phyloP scores from a whole-genome alignment of 2,888 invertebrate species.

The Zootermopsis nevadensis region DNA sequence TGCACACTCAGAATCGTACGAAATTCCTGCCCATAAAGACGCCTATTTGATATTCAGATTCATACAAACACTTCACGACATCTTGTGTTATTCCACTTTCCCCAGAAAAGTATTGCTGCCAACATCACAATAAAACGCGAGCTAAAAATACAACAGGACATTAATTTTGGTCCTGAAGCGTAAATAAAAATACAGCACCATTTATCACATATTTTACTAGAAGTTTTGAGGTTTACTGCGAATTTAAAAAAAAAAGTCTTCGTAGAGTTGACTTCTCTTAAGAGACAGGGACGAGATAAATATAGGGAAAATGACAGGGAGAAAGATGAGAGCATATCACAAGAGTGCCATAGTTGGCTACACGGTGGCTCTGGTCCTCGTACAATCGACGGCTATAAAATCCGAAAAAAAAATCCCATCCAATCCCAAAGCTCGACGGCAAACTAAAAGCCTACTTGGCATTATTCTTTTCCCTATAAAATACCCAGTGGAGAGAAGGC shows the following conservation, averaged over 20 bases:
- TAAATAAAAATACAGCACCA: neutral
- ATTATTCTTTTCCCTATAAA: conserved; percentile 41
- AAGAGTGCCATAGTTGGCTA: neutral
- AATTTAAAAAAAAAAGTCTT: conserved; percentile 24
- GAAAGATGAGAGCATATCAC: neutral
- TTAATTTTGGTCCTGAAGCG: neutral
- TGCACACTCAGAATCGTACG: too few species aligned
- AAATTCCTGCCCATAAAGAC: neutral
- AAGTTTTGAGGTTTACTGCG: conserved; percentile 21
- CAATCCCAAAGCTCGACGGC: conserved; percentile 18
- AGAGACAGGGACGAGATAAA: neutral
- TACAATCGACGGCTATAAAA: conserved; percentile 30
- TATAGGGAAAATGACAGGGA: neutral
- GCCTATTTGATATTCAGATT: neutral
- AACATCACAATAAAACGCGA: neutral
- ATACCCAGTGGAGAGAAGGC: conserved; percentile 15
- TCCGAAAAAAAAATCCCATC: neutral
- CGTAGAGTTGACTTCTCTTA: conserved; percentile 23
- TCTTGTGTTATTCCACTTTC: neutral
- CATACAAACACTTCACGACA: neutral
- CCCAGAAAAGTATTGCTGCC: neutral
- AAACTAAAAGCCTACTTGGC: neutral
- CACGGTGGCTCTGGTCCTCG: neutral
- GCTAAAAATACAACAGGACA: neutral
- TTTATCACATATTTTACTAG: conserved; percentile 22